phyloP scores from a whole-genome alignment of 2,797 vertebrate species.

The Phataginus tricuspis region DNA sequence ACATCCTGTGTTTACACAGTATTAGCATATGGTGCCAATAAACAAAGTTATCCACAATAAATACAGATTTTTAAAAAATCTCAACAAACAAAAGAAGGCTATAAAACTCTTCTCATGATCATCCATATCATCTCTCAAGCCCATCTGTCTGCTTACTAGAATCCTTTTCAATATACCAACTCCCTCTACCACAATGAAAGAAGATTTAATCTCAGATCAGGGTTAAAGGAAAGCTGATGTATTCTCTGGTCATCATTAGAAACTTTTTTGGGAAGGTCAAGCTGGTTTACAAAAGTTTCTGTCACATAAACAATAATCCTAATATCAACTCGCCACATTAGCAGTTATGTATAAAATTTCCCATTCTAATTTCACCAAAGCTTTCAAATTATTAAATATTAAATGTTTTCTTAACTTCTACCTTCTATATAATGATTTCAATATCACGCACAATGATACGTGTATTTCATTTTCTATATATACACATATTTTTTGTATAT shows the following conservation, averaged over 20 bases:
- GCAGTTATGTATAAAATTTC: neutral
- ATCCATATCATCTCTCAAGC: neutral
- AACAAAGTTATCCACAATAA: conserved; percentile 71
- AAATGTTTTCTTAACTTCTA: neutral
- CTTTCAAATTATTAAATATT: neutral
- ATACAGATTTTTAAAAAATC: conserved; percentile 37
- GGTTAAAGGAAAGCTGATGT: neutral
- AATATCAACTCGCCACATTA: neutral
- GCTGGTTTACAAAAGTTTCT: conserved; percentile 49
- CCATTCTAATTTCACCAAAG: neutral
- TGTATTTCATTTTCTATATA: neutral
- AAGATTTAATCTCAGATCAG: neutral
- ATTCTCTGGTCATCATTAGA: neutral
- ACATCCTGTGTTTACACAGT: conserved; percentile 74
- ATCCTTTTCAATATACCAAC: neutral
- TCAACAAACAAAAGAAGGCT: conserved; percentile 40
- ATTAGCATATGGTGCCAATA: conserved; percentile 75
- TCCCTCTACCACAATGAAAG: neutral
- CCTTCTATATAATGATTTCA: neutral
- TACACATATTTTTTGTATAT: neutral
- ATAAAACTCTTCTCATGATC: conserved; percentile 20
- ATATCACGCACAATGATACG: neutral
- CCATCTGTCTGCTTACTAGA: neutral
- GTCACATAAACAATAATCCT: conserved; percentile 27
- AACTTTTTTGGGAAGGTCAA: conserved; percentile 6